These are phyloP conservation scores for Teleogryllus occipitalis DNA, from an alignment of 1,140 invertebrate species.

Conservation along the genomic window DNA sequence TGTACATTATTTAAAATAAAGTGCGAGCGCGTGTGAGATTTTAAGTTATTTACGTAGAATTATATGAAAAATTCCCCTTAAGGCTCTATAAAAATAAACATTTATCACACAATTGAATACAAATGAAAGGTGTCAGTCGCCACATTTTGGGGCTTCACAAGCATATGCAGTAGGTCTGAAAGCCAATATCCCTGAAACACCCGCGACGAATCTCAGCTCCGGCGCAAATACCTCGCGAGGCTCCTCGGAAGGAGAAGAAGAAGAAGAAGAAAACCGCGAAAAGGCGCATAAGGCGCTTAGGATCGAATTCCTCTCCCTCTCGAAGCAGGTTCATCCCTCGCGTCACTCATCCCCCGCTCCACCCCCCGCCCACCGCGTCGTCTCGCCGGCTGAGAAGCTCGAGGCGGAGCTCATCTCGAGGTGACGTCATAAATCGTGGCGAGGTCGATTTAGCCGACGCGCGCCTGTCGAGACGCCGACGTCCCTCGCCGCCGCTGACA, in stretches of 20 bases:
- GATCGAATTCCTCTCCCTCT: too few species aligned
- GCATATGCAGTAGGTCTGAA: too few species aligned
- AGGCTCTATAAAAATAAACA: too few species aligned
- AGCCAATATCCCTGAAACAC: too few species aligned
- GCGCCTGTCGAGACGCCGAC: not conserved
- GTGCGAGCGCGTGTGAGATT: too few species aligned
- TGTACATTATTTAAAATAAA: too few species aligned
- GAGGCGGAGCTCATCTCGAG: not conserved
- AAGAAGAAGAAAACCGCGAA: not conserved
- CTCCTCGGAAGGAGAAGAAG: not conserved
- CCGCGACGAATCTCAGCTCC: not conserved
- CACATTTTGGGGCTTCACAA: too few species aligned
- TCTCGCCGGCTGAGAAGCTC: not conserved
- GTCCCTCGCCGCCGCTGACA: not conserved
- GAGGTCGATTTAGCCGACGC: not conserved
- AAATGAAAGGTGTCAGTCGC: too few species aligned
- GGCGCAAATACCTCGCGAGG: not conserved
- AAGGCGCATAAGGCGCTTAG: not conserved
- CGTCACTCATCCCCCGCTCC: not conserved
- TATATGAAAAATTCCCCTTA: too few species aligned
- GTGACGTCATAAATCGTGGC: constrained; percentile 3
- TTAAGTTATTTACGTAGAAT: too few species aligned
- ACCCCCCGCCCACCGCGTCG: too few species aligned
- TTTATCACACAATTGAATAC: too few species aligned
- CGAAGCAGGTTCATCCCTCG: not conserved